These are phyloP conservation scores for Cariama cristata DNA, from an alignment of 2,113 vertebrate genomes.

Conservation along the genomic window DNA sequence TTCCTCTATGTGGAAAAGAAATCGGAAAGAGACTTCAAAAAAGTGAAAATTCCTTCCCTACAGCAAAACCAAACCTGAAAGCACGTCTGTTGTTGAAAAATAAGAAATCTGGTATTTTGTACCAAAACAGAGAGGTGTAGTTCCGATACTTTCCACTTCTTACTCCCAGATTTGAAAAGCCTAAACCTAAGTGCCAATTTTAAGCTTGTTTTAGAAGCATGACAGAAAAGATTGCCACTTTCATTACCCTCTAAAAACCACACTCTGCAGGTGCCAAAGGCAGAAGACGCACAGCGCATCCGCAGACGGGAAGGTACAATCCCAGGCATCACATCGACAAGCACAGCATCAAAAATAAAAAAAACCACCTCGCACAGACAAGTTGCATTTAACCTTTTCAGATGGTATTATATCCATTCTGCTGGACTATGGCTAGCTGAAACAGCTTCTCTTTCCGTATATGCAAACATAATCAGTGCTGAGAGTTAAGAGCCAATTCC, in stretches of 20 bases:
- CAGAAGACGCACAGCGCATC: not conserved
- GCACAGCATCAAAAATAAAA: not conserved
- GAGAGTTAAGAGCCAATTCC: not conserved
- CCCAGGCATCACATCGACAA: fast-evolving
- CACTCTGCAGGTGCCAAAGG: not conserved
- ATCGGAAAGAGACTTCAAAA: not conserved
- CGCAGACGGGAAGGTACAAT: fast-evolving
- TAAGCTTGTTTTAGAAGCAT: not conserved
- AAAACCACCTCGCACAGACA: not conserved
- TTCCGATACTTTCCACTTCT: not conserved
- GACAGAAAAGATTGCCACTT: not conserved
- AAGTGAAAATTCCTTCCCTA: not conserved
- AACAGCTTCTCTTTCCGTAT: not conserved
- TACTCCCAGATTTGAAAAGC: not conserved
- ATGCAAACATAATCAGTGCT: fast-evolving
- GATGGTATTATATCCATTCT: not conserved
- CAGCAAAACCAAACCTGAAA: not conserved
- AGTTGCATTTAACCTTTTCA: not conserved
- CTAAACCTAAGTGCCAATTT: not conserved
- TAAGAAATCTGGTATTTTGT: not conserved
- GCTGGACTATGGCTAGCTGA: not conserved
- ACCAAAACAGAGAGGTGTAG: not conserved
- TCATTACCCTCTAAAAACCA: not conserved
- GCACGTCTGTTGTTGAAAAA: not conserved
- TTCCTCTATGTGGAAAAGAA: not conserved